Conservation (phyloP, 1,140 invertebrate genomes). For the Aplysia californica region DNA sequence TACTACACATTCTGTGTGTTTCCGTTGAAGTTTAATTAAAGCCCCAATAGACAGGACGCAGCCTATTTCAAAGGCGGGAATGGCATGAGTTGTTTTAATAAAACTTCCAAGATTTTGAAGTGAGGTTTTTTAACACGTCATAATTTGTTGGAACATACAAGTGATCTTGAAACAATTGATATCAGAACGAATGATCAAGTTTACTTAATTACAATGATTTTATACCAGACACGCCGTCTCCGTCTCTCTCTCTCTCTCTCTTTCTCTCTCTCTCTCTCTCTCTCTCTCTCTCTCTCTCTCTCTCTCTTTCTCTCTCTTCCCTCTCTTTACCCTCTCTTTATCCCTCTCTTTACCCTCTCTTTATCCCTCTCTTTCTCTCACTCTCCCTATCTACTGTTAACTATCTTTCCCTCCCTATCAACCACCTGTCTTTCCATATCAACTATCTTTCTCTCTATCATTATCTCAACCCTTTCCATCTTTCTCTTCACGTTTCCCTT, state of each 20-base stretch:
- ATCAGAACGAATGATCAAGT: too few species aligned
- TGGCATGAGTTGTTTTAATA: too few species aligned
- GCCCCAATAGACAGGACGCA: too few species aligned
- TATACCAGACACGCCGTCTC: background rate
- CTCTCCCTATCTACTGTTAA: background rate
- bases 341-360: constrained; percentile 1
- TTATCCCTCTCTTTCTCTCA: background rate
- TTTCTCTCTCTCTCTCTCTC: constrained; percentile 11
- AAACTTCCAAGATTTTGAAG: too few species aligned
- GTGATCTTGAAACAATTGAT: too few species aligned
- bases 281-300: constrained; percentile 9
- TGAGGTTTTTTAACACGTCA: too few species aligned
- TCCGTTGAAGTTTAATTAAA: too few species aligned
- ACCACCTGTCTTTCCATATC: background rate
- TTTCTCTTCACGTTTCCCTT: background rate
- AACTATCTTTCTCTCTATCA: constrained; percentile 1
- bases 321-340: background rate
- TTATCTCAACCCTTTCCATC: background rate
- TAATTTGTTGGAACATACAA: too few species aligned
- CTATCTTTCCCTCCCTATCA: background rate
- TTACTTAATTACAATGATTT: too few species aligned
- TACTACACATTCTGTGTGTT: too few species aligned
- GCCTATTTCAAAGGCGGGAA: too few species aligned
- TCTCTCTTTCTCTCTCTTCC: background rate
- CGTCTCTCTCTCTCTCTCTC: constrained; percentile 10